Evolutionary conservation across 2,888 invertebrate species (phyloP).

Genomic region (Acanthosepion lycidas): DNA sequence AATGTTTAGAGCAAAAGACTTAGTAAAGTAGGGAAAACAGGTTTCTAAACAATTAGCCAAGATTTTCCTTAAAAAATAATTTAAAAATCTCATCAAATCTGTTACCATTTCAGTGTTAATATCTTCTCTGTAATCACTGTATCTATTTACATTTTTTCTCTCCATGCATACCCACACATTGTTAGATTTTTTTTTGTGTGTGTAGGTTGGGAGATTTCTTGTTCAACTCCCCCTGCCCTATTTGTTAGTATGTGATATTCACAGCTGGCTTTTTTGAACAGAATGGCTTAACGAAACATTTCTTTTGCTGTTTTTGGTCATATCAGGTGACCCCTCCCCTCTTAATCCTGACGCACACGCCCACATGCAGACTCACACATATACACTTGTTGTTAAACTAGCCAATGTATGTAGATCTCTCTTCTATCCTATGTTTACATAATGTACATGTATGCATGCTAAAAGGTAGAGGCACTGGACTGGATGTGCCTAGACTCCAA

Average conservation of each 20-base stretch:
- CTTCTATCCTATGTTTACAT: conserved; percentile 21
- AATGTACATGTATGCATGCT: conserved; percentile 23
- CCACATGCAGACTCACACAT: conserved; percentile 33
- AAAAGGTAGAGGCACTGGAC: conserved; percentile 11
- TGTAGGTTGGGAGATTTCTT: no score
- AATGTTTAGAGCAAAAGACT: no score
- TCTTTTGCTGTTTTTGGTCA: not conserved
- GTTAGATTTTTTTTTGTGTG: no score
- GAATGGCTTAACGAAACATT: not conserved
- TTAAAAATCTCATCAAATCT: no score
- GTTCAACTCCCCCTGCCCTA: no score
- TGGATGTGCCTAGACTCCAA: conserved; percentile 18
- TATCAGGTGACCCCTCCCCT: not conserved
- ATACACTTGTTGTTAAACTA: not conserved
- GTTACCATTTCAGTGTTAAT: no score
- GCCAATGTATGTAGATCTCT: conserved; percentile 33
- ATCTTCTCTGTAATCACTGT: no score
- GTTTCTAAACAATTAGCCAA: no score
- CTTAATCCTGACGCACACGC: not conserved
- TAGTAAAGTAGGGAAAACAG: no score
- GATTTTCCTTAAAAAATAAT: no score
- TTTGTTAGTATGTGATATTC: conserved; percentile 22
- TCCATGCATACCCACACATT: not conserved
- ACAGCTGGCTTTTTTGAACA: conserved; percentile 15
- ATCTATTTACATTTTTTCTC: not conserved